These are phyloP conservation scores for Sebastes steindachneri DNA, from an alignment of 2,797 vertebrate species.

Conservation along the genomic window DNA sequence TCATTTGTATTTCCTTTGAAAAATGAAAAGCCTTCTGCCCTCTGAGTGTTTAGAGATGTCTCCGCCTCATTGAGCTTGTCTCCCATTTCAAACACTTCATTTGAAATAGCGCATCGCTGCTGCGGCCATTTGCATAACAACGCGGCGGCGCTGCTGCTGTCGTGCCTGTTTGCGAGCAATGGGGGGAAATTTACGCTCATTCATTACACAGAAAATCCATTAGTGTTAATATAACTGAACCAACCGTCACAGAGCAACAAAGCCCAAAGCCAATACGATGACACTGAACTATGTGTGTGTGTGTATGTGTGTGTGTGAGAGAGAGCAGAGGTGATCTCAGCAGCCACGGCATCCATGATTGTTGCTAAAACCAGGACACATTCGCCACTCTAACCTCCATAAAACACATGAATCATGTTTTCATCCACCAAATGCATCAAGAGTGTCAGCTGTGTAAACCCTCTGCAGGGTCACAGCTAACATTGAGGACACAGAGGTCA, in stretches of 20 bases:
- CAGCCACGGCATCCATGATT: background rate
- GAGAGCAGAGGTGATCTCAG: background rate
- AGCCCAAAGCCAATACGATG: slow-evolving; percentile 16
- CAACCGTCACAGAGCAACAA: slow-evolving; percentile 37
- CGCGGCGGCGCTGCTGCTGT: background rate
- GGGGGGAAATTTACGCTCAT: slow-evolving; percentile 16
- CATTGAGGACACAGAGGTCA: background rate
- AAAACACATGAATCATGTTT: slow-evolving; percentile 1
- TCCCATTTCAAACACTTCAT: slow-evolving; percentile 43
- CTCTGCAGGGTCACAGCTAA: background rate
- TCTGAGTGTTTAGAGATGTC: slow-evolving; percentile 31
- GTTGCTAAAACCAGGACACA: background rate
- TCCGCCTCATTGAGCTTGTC: slow-evolving; percentile 53
- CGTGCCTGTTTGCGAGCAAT: slow-evolving; percentile 7
- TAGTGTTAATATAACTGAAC: slow-evolving; percentile 50
- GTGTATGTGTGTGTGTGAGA: slow-evolving; percentile 13
- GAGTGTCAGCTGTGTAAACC: background rate
- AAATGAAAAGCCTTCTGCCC: slow-evolving; percentile 32
- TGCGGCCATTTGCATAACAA: slow-evolving; percentile 56
- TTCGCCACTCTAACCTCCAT: background rate
- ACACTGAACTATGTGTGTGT: background rate
- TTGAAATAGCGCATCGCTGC: slow-evolving; percentile 32
- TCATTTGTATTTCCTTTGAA: slow-evolving; percentile 21
- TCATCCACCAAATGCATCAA: background rate
- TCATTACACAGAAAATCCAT: slow-evolving; percentile 66